Conservation (phyloP, 2,113 vertebrate species). For the Ochotona curzoniae region DNA sequence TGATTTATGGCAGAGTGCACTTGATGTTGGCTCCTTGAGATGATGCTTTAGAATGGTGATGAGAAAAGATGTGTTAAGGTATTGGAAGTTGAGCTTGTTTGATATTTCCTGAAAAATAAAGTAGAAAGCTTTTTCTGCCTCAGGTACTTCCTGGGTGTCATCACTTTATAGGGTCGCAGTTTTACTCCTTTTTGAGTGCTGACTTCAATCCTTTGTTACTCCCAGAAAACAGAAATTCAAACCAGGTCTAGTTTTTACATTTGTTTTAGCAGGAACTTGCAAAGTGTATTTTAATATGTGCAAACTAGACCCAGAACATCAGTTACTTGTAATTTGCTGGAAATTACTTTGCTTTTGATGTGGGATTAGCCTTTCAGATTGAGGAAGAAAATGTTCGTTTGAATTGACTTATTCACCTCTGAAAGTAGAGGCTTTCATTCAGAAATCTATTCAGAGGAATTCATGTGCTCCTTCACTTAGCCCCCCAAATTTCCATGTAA, state of each 20-base stretch:
- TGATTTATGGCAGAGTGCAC: background rate
- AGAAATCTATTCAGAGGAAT: conserved; percentile 68
- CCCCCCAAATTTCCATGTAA: conserved; percentile 49
- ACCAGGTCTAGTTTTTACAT: conserved; percentile 6
- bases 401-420: conserved; percentile 65
- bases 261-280: conserved; percentile 1
- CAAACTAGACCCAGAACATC: conserved; percentile 43
- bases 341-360: conserved; percentile 68
- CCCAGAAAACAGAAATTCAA: conserved; percentile 42
- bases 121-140: background rate
- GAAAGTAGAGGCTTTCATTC: conserved; percentile 63
- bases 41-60: background rate
- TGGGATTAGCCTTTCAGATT: conserved; percentile 58
- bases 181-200: conserved; percentile 41
- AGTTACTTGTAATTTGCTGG: conserved; percentile 55
- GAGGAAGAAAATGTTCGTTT: conserved; percentile 60
- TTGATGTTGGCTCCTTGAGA: conserved; percentile 21
- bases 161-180: background rate
- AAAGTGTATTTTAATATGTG: conserved; percentile 12
- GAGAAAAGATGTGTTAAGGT: background rate
- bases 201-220: conserved; percentile 2
- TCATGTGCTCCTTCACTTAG: background rate
- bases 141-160: background rate
- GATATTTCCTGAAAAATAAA: conserved; percentile 9
- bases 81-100: background rate